Conservation (phyloP, 2,888 invertebrate genomes). For the Orthosia gracilis region DNA sequence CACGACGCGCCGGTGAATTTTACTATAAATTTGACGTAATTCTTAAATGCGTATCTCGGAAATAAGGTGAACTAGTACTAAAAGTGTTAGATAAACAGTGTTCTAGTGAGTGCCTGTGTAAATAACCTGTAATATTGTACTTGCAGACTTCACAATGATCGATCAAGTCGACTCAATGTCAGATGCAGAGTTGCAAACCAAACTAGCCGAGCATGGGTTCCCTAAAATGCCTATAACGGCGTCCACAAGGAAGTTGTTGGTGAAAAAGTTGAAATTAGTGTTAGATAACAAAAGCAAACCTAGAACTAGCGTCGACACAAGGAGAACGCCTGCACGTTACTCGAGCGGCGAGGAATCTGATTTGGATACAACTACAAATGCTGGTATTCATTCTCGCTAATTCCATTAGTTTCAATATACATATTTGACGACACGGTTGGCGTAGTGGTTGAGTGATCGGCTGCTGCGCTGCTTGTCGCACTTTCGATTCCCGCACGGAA, state of each 20-base stretch:
- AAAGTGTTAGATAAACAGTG: conserved; percentile 62
- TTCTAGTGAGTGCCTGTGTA: conserved; percentile 69
- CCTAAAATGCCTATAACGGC: conserved; percentile 96
- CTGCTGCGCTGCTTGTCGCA: too few relatives aligned
- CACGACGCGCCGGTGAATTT: conserved; percentile 91
- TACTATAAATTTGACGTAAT: conserved; percentile 88
- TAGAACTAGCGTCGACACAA: conserved; percentile 81
- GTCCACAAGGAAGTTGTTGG: conserved; percentile 94
- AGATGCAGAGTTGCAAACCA: conserved; percentile 94
- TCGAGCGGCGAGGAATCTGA: conserved; percentile 94
- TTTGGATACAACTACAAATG: conserved; percentile 84
- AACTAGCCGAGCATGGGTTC: conserved; percentile 94
- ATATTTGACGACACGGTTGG: too few relatives aligned
- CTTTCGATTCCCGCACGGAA: too few relatives aligned
- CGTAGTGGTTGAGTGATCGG: too few relatives aligned
- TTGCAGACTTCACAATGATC: conserved; percentile 94
- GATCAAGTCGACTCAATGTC: conserved; percentile 93
- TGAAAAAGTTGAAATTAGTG: conserved; percentile 94
- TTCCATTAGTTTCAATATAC: background rate
- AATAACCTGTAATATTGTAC: conserved; percentile 76
- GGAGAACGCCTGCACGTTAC: conserved; percentile 91
- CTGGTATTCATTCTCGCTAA: conserved; percentile 36
- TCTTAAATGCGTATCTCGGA: conserved; percentile 79
- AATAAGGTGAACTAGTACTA: conserved; percentile 79
- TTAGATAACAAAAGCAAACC: conserved; percentile 92